These are phyloP conservation scores for Halichoeres trimaculatus DNA, from an alignment of 2,113 vertebrate genomes.

Conservation along the genomic window DNA sequence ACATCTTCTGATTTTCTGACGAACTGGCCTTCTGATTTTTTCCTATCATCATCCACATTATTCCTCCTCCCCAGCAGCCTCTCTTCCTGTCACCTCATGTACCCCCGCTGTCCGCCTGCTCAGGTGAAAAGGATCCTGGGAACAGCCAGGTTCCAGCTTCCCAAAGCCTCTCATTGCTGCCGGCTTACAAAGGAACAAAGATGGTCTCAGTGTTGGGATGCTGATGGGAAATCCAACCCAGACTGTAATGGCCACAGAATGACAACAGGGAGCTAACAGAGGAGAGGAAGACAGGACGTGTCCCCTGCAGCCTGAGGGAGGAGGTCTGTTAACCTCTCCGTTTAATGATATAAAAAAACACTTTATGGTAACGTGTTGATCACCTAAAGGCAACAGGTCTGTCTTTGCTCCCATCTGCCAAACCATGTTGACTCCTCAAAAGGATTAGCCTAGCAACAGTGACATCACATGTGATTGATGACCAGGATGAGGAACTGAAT, in stretches of 20 bases:
- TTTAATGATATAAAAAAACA: neutral
- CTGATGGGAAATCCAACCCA: constrained; percentile 74
- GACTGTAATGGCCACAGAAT: constrained; percentile 60
- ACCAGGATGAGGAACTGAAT: too few relatives aligned
- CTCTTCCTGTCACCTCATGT: constrained; percentile 41
- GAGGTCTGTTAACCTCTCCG: constrained; percentile 3
- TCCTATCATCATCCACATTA: constrained; percentile 6
- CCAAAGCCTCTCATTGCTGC: constrained; percentile 68
- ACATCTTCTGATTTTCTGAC: too few relatives aligned
- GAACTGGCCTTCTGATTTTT: too few relatives aligned
- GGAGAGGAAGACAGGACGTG: constrained; percentile 23
- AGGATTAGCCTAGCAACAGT: too few relatives aligned
- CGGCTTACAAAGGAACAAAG: constrained; percentile 76
- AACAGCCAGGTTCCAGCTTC: constrained; percentile 69
- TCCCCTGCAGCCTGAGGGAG: constrained; percentile 18
- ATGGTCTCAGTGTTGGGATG: constrained; percentile 76
- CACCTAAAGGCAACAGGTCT: neutral
- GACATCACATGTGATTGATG: too few relatives aligned
- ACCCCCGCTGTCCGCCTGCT: constrained; percentile 51
- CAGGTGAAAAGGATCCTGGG: constrained; percentile 78
- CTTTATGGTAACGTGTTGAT: neutral
- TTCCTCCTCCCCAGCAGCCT: constrained; percentile 27
- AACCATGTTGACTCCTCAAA: too few relatives aligned
- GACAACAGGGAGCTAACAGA: constrained; percentile 51
- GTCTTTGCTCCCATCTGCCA: too few relatives aligned